These are phyloP conservation scores for Lepidochrysops patricia DNA, from an alignment of 2,888 invertebrate genomes.

Conservation along the genomic window DNA sequence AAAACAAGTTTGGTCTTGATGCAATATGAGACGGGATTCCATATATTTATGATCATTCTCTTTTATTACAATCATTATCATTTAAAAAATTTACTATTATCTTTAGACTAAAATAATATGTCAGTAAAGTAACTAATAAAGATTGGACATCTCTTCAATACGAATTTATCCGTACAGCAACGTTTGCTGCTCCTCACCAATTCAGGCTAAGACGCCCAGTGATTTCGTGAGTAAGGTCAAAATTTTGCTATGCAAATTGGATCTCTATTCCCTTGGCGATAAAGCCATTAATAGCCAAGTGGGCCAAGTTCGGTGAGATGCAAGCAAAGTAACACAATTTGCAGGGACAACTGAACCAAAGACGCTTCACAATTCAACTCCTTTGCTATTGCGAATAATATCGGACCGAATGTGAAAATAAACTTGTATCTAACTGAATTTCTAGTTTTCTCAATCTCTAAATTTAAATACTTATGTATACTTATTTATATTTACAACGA, in stretches of 20 bases:
- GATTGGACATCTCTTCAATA: not conserved
- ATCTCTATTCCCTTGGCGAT: conserved; percentile 4
- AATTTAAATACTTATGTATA: too few species aligned
- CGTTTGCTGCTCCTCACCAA: conserved; percentile 27
- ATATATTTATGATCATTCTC: too few species aligned
- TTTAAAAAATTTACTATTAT: too few species aligned
- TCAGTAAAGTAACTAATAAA: not conserved
- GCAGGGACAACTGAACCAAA: conserved; percentile 21
- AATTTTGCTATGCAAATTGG: conserved; percentile 8
- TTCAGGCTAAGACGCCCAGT: conserved; percentile 19
- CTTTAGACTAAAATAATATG: too few species aligned
- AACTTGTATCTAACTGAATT: too few species aligned
- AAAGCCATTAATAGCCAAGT: conserved; percentile 10
- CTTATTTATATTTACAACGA: too few species aligned
- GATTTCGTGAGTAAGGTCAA: conserved; percentile 13
- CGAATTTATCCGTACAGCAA: too few species aligned
- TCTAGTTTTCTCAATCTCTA: too few species aligned
- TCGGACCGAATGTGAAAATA: not conserved
- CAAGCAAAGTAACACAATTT: conserved; percentile 20
- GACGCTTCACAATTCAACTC: conserved; percentile 15
- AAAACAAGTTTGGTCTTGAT: too few species aligned
- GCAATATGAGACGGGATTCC: too few species aligned
- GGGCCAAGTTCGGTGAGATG: conserved; percentile 18
- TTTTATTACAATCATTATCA: too few species aligned
- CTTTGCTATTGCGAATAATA: not conserved